phyloP scores from a whole-genome alignment of 1,140 invertebrate species.

The Zaprionus africanus region DNA sequence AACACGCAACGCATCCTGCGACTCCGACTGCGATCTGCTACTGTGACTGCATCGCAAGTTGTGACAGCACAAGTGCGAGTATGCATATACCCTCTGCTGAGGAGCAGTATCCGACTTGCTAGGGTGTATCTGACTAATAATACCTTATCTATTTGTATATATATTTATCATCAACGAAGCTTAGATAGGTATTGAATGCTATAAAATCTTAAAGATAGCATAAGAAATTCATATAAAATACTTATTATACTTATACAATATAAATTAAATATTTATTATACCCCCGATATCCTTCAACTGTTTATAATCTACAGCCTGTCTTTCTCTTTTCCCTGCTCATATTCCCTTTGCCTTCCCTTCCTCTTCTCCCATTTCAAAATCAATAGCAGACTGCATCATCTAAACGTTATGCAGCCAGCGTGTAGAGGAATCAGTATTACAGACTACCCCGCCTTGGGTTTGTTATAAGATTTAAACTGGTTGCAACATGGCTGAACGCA shows the following conservation, averaged over 20 bases:
- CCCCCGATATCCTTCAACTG: neutral
- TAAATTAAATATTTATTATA: neutral
- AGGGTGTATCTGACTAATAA: neutral
- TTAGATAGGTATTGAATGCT: too few relatives aligned
- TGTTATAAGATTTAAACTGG: constrained; percentile 25
- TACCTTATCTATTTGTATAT: neutral
- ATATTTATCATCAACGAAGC: neutral
- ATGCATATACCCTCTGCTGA: neutral
- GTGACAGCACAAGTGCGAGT: constrained; percentile 4
- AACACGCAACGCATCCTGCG: constrained; percentile 72
- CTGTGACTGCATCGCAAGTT: constrained; percentile 19
- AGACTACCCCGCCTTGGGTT: constrained; percentile 2
- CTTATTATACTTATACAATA: neutral
- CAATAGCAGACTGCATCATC: neutral
- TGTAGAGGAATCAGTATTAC: neutral
- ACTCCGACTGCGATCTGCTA: constrained; percentile 21
- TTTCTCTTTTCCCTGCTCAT: neutral
- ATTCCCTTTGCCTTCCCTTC: neutral
- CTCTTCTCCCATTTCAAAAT: neutral
- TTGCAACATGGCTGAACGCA: constrained; percentile 41
- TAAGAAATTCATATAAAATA: neutral
- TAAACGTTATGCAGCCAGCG: neutral
- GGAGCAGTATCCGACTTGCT: neutral
- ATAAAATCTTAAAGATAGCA: neutral
- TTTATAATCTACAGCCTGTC: neutral